phyloP scores from a whole-genome alignment of 2,888 invertebrate species.

The Drosophila atripex region DNA sequence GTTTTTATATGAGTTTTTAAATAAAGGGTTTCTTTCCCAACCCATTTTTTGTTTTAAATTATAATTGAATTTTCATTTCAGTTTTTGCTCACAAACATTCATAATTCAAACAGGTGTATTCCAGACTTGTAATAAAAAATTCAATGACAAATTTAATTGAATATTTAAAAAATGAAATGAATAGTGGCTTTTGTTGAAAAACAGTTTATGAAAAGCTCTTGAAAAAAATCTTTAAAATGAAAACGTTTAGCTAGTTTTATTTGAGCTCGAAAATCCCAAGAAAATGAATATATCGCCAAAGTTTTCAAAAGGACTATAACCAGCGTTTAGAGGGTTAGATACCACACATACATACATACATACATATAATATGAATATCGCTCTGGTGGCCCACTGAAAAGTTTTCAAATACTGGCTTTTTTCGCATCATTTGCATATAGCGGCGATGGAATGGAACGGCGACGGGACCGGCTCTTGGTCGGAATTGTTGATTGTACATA shows the following conservation, averaged over 20 bases:
- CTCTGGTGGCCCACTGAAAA: constrained; percentile 1
- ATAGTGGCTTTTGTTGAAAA: no score
- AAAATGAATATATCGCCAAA: constrained; percentile 2
- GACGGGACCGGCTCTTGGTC: not conserved
- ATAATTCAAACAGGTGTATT: no score
- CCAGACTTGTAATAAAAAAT: no score
- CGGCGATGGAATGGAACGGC: constrained; percentile 2
- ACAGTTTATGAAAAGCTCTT: no score
- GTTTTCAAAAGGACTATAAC: constrained; percentile 1
- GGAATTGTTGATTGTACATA: constrained; percentile 24
- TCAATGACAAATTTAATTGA: no score
- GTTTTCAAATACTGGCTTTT: constrained; percentile 25
- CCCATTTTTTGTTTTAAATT: no score
- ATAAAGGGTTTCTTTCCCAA: no score
- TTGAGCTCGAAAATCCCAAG: not conserved
- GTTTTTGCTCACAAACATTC: no score
- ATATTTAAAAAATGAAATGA: no score
- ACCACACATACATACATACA: constrained; percentile 1
- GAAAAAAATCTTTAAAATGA: no score
- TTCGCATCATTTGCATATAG: constrained; percentile 39
- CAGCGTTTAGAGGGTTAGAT: constrained; percentile 14
- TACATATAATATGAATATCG: not conserved
- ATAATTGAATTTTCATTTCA: no score
- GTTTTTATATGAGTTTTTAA: no score
- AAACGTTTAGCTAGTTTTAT: not conserved